Base-by-base conservation (phyloP, 2,888 invertebrate species). In the Syrphus vitripennis region DNA sequence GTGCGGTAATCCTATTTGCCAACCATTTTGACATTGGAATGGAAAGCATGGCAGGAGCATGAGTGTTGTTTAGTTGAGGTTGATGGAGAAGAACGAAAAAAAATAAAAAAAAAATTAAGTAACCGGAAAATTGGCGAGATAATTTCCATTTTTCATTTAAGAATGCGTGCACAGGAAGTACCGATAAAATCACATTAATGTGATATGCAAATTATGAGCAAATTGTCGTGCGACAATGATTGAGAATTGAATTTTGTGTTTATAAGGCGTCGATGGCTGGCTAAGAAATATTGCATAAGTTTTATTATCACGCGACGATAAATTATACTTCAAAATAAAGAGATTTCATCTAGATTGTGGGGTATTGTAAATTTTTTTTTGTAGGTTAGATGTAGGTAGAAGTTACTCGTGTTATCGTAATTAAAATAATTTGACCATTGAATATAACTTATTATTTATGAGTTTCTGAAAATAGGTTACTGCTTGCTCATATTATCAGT, bases 161-260 rank as follows among this genome's bases (percentile, higher is more conserved):
- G 24, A 55, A 19, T 76, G 40, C 34, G 31, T 48, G 59, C 16
- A 16, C 37, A 57, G 57, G 31, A 14, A 34, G n/a, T 57, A 31
- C 45, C 45, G 55, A 40, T 71, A 37, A 21, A 61, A 65, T 81
- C 61, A 14, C 61, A 67, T 69, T 40, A 4, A 55, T 50, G 12
- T 34, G 53, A 69, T 75, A 69, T 81, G 69, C 76, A 63, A 75
- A 67, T 80, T 69, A 61, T 61, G 40, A 70, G 59, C 34, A 69
- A 70, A 76, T 63, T 69, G 63, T 48, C 55, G 29, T 63, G 70
- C 69, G 55, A 70, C 61, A 76, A 69, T 81, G 69, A 81, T 81
- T 70, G 61, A 63, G 69, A 75, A 50, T 74, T 69, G 7, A 29
- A 55, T 55, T 29, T 55, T 55, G 2, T 16, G 16, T 55, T 55